Evolutionary conservation across 2,113 vertebrate genomes (phyloP).

Genomic region (Abramis brama): DNA sequence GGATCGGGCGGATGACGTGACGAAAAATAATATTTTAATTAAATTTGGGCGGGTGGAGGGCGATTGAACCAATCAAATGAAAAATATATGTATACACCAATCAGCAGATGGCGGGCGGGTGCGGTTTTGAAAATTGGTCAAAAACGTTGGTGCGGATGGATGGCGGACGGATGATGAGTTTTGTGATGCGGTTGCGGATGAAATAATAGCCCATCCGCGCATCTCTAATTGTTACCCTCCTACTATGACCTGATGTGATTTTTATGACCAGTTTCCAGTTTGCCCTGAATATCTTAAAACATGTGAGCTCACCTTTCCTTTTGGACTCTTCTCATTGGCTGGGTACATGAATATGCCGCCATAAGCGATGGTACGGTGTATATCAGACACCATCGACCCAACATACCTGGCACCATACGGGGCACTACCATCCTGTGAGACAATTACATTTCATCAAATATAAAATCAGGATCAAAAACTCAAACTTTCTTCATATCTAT

Average conservation of each 20-base stretch:
- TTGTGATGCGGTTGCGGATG: too few species aligned
- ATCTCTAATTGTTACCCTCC: too few species aligned
- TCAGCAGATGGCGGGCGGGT: too few species aligned
- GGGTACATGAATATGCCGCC: conserved; percentile 98
- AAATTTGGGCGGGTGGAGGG: too few species aligned
- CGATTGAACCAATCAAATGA: too few species aligned
- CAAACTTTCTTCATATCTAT: neutral
- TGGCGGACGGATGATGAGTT: too few species aligned
- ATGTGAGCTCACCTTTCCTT: conserved; percentile 86
- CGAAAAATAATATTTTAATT: too few species aligned
- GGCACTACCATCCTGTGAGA: conserved; percentile 82
- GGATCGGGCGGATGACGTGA: too few species aligned
- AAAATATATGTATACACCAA: too few species aligned
- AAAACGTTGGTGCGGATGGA: too few species aligned
- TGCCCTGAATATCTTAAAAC: neutral
- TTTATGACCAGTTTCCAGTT: neutral
- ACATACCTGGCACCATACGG: conserved; percentile 92
- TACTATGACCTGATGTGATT: neutral
- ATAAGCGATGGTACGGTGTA: conserved; percentile 94
- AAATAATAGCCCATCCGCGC: too few species aligned
- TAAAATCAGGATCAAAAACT: neutral
- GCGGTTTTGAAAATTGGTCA: too few species aligned
- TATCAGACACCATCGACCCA: conserved; percentile 96
- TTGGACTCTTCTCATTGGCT: conserved; percentile 92
- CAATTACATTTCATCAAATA: neutral